phyloP scores from a whole-genome alignment of 2,888 invertebrate genomes.

The Ophraella communa region DNA sequence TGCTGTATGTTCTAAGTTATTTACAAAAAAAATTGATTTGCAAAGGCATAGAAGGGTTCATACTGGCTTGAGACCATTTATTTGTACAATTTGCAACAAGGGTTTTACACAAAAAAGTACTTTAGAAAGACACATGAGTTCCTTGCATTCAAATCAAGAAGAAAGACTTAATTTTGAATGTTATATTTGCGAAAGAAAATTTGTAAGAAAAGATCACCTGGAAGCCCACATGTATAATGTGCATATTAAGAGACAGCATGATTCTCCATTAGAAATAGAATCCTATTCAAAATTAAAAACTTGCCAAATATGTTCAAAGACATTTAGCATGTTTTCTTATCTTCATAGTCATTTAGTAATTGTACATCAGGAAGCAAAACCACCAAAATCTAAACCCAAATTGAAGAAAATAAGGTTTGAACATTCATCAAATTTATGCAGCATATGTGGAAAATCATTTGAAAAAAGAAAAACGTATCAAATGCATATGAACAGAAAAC shows the following conservation, averaged over 20 bases:
- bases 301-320: conserved; percentile 47
- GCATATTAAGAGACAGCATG: conserved; percentile 45
- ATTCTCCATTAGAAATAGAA: conserved; percentile 28
- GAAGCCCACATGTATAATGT: conserved; percentile 40
- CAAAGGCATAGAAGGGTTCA: conserved; percentile 33
- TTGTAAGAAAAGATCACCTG: conserved; percentile 43
- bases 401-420: conserved; percentile 6
- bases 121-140: conserved; percentile 48
- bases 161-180: conserved; percentile 43
- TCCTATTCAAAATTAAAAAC: conserved; percentile 9
- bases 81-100: conserved; percentile 47
- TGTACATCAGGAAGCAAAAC: conserved; percentile 19
- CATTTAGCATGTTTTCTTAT: conserved; percentile 41
- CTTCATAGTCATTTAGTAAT: conserved; percentile 20
- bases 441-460: conserved; percentile 32
- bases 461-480: conserved; percentile 30
- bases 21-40: conserved; percentile 33
- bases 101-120: conserved; percentile 48
- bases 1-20: conserved; percentile 24
- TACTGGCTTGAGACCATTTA: conserved; percentile 38
- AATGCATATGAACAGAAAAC: conserved; percentile 29
- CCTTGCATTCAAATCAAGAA: conserved; percentile 44
- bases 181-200: conserved; percentile 44
- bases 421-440: conserved; percentile 28
- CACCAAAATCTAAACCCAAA: conserved; percentile 14